Base-by-base conservation (phyloP, 1,140 invertebrate genomes). In the Lerema accius region DNA sequence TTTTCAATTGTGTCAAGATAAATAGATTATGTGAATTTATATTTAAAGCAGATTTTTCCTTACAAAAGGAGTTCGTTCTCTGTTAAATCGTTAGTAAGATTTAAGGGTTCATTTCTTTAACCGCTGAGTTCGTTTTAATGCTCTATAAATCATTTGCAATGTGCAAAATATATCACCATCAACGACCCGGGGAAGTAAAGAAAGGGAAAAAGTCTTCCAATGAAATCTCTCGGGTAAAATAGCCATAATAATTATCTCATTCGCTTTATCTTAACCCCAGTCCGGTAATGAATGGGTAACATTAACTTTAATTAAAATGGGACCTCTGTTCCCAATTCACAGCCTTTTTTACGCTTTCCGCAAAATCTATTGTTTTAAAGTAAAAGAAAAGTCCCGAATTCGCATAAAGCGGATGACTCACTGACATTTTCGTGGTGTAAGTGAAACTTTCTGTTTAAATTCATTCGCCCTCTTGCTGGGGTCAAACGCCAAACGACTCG, bases 301-400 rank as follows among this genome's bases (percentile, higher is more conserved):
- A 80, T 80, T 76, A 73, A 67, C 63, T 77, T 78, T 78, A 76
- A 78, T 80, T 78, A 80, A 80, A 79, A 73, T 63, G 65, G 55
- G 28, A 40, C 53, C 37, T 61, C 28, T 50, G 43, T 69, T 71
- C 42, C 42, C 16, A 59, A 65, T 53, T 50, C 32, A 13, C 35
- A 39, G 35, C 16, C 23, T 49, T 40, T 40, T 53, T 51, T 11
- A 51, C 15, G 28, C 28, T 11, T 39, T 53, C 14, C 14, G 35
- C 6, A 23, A 40, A 40, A 40, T 53, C 50, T 53, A 23, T 53
- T 53, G n/a, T 40, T 40, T 37, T 53, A 0, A 13, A 26, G n/a
- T 35, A 37, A 53, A 53, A 53, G 46, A 37, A 53, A 39, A 53
- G 11, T 35, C 32, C 7, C 7, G 11, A 35, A 49, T 10, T 48